Evolutionary conservation across 2,888 invertebrate species (phyloP).

Genomic region (Caenorhabditis uteleia): DNA sequence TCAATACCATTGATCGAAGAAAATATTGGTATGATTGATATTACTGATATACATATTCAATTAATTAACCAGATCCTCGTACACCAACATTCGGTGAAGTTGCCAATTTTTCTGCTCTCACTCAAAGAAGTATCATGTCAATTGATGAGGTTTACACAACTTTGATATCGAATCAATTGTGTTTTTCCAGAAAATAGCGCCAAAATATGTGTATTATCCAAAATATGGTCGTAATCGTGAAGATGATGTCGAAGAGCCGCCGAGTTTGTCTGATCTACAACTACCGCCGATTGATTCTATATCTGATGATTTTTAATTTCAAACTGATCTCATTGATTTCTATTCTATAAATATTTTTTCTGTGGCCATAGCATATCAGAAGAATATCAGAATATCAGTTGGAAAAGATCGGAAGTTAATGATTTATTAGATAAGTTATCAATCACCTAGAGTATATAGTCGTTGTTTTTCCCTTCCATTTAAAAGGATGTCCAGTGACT

Average conservation of each 20-base stretch:
- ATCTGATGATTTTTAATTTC: conserved; percentile 17
- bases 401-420: too few relatives aligned
- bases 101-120: conserved; percentile 25
- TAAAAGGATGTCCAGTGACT: too few relatives aligned
- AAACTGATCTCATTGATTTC: too few relatives aligned
- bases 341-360: too few relatives aligned
- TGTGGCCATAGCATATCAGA: too few relatives aligned
- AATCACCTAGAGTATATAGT: too few relatives aligned
- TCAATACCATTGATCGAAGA: conserved; percentile 16
- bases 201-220: conserved; percentile 33
- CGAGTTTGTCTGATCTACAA: conserved; percentile 25
- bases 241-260: conserved; percentile 27
- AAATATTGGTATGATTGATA: conserved; percentile 4
- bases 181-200: conserved; percentile 18
- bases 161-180: neutral
- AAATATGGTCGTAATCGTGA: conserved; percentile 28
- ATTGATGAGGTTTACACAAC: conserved; percentile 22
- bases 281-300: conserved; percentile 31
- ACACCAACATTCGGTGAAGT: conserved; percentile 28
- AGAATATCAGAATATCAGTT: too few relatives aligned
- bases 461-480: too few relatives aligned
- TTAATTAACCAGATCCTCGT: conserved; percentile 22
- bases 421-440: too few relatives aligned
- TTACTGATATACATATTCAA: neutral
- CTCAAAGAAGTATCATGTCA: conserved; percentile 35